Conservation (phyloP, 2,888 invertebrate species). For the Acanthosepion esculentum region DNA sequence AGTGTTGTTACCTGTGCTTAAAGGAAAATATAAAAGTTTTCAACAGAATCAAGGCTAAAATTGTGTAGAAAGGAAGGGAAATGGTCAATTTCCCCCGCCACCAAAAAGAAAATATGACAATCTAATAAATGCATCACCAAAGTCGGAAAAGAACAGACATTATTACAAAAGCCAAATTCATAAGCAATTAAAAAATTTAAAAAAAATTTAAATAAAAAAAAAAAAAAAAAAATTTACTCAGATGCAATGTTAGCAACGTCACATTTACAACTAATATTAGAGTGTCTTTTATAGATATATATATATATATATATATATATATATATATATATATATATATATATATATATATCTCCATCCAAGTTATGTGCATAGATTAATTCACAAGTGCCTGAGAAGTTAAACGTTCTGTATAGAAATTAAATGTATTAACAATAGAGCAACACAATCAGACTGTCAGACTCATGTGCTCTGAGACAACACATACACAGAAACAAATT, state of each 20-base stretch:
- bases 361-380: too few relatives aligned
- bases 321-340: neutral
- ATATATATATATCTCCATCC: neutral
- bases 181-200: neutral
- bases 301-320: too few relatives aligned
- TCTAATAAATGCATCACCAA: too few relatives aligned
- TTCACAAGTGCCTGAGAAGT: too few relatives aligned
- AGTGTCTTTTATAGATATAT: too few relatives aligned
- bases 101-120: neutral
- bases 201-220: neutral
- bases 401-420: too few relatives aligned
- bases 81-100: neutral
- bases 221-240: neutral
- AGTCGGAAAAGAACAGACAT: neutral
- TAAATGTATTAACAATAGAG: too few relatives aligned
- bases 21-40: neutral
- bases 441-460: too few relatives aligned
- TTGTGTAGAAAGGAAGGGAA: neutral
- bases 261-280: neutral
- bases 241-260: neutral
- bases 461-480: too few relatives aligned
- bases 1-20: neutral
- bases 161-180: neutral
- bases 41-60: too few relatives aligned
- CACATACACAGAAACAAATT: too few relatives aligned